These are phyloP conservation scores for Hydrozoanthus gracilis DNA, from an alignment of 92 coral and sea anemone species.

Conservation along the genomic window DNA sequence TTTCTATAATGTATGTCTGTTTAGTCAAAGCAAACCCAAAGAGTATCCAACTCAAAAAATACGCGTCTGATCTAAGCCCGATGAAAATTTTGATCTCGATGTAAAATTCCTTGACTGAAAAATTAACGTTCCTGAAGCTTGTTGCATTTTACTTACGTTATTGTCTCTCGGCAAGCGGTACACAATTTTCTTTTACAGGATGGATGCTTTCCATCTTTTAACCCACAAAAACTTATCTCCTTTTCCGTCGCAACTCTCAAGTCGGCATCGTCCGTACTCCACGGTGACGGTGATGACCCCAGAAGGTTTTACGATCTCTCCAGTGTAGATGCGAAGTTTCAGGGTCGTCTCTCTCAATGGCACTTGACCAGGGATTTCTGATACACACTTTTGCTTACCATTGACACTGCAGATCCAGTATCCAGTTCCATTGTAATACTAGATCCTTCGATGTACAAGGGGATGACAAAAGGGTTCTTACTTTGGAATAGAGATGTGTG, in stretches of 20 bases:
- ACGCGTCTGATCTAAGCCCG: background rate
- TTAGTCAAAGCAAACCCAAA: background rate
- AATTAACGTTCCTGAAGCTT: constrained; percentile 7
- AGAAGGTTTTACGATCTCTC: too few relatives aligned
- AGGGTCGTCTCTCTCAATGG: too few relatives aligned
- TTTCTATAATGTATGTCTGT: background rate
- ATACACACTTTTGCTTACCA: background rate
- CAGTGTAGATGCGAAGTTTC: too few relatives aligned
- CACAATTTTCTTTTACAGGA: constrained; percentile 47
- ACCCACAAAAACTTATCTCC: constrained; percentile 33
- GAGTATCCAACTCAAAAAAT: background rate
- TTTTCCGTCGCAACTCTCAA: constrained; percentile 32
- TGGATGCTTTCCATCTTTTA: constrained; percentile 49
- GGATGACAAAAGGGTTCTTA: background rate
- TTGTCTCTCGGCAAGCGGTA: constrained; percentile 33
- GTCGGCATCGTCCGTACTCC: constrained; percentile 6
- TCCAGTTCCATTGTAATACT: constrained; percentile 1
- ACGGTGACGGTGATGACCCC: too few relatives aligned
- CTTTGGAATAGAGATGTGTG: background rate
- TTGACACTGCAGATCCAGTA: constrained; percentile 1
- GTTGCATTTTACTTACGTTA: background rate
- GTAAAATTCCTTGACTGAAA: too few relatives aligned
- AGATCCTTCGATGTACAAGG: background rate
- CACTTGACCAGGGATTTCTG: background rate
- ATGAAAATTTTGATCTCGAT: background rate